A percentile compares a stretch with the other conserved stretches of the same genome.
Evolutionary conservation across 2,888 invertebrate genomes (phyloP).

Genomic region (Tachina lurida): DNA sequence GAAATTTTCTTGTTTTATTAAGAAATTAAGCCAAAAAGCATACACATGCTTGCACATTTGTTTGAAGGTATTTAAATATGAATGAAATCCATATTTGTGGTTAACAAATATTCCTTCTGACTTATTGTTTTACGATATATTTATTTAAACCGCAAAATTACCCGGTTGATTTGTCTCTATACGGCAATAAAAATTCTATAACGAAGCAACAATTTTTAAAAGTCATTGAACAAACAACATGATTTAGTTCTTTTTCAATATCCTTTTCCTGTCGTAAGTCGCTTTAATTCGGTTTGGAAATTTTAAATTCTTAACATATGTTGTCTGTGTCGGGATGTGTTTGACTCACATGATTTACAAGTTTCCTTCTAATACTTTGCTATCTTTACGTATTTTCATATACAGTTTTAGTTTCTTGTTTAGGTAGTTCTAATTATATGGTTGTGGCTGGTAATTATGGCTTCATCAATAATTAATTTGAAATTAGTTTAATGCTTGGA

Average conservation of each 20-base stretch:
- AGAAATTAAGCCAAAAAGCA: slow-evolving; percentile 53
- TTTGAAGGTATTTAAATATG: not conserved
- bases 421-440: slow-evolving; percentile 66
- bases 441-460: slow-evolving; percentile 62
- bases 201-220: slow-evolving; percentile 13
- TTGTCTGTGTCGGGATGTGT: slow-evolving; percentile 20
- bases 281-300: slow-evolving; percentile 21
- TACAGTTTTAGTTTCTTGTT: slow-evolving; percentile 31
- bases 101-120: not conserved
- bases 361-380: not conserved
- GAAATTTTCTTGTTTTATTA: slow-evolving; percentile 63
- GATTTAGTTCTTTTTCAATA: slow-evolving; percentile 42
- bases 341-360: slow-evolving; percentile 31
- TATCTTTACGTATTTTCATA: slow-evolving; percentile 3
- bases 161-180: slow-evolving; percentile 51
- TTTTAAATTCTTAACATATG: slow-evolving; percentile 65
- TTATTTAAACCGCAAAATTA: slow-evolving; percentile 65
- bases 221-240: slow-evolving; percentile 32
- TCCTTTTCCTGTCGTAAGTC: slow-evolving; percentile 21
- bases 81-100: slow-evolving; percentile 21
- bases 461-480: slow-evolving; percentile 66
- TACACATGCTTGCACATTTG: not conserved
- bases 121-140: slow-evolving; percentile 9
- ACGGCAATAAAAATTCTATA: not conserved
- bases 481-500: slow-evolving; percentile 55